These are phyloP conservation scores for Tuta absoluta DNA, from an alignment of 2,888 invertebrate species.

Conservation along the genomic window DNA sequence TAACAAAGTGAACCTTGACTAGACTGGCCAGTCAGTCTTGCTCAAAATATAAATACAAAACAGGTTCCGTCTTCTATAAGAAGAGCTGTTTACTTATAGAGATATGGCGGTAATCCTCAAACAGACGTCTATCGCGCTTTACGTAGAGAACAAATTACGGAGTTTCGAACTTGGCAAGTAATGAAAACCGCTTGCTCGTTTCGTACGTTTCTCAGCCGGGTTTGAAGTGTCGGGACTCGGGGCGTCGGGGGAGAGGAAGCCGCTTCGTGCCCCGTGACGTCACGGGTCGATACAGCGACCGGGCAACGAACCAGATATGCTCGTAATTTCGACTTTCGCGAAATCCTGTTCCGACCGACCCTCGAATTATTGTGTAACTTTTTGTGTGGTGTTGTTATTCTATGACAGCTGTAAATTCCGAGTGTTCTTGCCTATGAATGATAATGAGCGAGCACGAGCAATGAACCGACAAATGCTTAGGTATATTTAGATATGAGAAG, in stretches of 20 bases:
- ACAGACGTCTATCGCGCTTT: not conserved
- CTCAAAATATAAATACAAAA: conserved; percentile 22
- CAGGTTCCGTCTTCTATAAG: conserved; percentile 21
- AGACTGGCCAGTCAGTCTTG: conserved; percentile 14
- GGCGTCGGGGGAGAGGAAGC: conserved; percentile 34
- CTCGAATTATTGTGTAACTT: not conserved
- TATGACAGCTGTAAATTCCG: not conserved
- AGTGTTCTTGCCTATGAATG: not conserved
- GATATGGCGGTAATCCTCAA: not conserved
- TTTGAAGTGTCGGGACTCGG: conserved; percentile 1
- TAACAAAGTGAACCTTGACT: conserved; percentile 22
- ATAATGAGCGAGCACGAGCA: not conserved
- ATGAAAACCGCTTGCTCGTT: conserved; percentile 18
- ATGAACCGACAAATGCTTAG: conserved; percentile 1
- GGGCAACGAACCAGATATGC: conserved; percentile 55
- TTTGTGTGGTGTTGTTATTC: not conserved
- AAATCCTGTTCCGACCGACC: conserved; percentile 15
- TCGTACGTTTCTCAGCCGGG: not conserved
- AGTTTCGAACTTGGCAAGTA: not conserved
- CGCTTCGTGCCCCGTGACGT: conserved; percentile 43
- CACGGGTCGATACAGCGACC: conserved; percentile 59
- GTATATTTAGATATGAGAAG: not conserved
- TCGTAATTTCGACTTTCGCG: conserved; percentile 45
- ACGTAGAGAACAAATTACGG: not conserved
- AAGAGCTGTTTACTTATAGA: not conserved